phyloP scores from a whole-genome alignment of 2,888 invertebrate species.

The Allophyes oxyacanthae region DNA sequence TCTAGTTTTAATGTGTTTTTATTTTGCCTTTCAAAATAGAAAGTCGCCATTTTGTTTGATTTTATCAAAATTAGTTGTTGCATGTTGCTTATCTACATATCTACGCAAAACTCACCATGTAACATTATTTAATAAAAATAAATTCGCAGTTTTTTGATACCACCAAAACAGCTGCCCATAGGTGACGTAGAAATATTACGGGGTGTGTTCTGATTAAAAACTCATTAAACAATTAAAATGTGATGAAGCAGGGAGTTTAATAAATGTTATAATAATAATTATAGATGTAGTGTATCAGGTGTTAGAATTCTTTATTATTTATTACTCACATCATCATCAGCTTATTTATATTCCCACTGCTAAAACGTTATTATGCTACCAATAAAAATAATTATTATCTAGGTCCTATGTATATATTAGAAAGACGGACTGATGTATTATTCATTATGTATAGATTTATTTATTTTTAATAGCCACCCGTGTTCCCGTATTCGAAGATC shows the following conservation, averaged over 20 bases:
- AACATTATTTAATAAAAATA: conserved; percentile 25
- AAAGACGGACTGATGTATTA: conserved; percentile 27
- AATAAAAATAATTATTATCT: no score
- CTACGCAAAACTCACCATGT: conserved; percentile 34
- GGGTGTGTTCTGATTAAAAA: conserved; percentile 37
- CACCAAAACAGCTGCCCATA: conserved; percentile 36
- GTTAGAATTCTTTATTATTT: neutral
- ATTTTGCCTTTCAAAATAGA: neutral
- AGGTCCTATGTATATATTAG: neutral
- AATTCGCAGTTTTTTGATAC: conserved; percentile 36
- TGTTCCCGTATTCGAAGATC: conserved; percentile 43
- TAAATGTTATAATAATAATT: conserved; percentile 6
- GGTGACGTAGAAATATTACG: conserved; percentile 21
- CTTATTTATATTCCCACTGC: no score
- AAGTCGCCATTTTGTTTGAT: conserved; percentile 40
- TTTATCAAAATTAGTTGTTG: conserved; percentile 42
- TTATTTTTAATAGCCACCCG: conserved; percentile 50
- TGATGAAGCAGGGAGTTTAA: conserved; percentile 34
- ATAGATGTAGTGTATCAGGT: conserved; percentile 9
- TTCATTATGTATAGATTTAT: conserved; percentile 46
- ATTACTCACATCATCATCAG: no score
- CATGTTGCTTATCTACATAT: conserved; percentile 51
- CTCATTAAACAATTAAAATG: conserved; percentile 33
- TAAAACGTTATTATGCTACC: no score
- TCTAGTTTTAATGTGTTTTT: conserved; percentile 3